Percentiles rank a stretch among this genome's conserved stretches.
phyloP scores from a whole-genome alignment of 2,888 invertebrate species.

The Drosophila demipolita region DNA sequence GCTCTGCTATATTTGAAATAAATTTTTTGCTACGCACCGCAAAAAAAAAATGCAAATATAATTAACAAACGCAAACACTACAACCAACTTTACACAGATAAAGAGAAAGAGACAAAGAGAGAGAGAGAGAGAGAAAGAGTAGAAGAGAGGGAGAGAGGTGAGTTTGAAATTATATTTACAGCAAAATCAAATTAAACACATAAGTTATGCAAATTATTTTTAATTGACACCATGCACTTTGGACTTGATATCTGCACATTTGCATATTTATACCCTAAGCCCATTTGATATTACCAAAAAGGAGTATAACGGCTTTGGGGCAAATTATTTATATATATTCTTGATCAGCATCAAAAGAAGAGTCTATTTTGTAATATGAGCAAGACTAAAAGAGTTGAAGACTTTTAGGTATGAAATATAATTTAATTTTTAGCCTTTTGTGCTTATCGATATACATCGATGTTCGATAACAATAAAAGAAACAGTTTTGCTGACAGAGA shows the following conservation, averaged over 20 bases:
- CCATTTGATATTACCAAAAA: neutral
- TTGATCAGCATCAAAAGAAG: neutral
- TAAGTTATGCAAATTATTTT: conserved; percentile 30
- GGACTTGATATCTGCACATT: neutral
- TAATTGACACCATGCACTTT: conserved; percentile 14
- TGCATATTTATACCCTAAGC: neutral
- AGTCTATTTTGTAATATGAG: too few relatives aligned
- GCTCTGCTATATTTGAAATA: conserved; percentile 56
- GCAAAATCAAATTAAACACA: conserved; percentile 9
- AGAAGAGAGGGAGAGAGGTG: neutral
- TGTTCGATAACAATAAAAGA: neutral
- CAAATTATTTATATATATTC: neutral
- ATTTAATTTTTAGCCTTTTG: neutral
- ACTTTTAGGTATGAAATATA: neutral
- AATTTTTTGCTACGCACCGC: conserved; percentile 15
- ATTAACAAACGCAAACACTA: conserved; percentile 57
- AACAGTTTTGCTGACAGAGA: neutral
- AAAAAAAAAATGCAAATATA: conserved; percentile 57
- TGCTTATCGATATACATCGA: neutral
- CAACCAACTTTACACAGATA: neutral
- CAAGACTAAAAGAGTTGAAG: neutral
- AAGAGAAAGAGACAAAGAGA: neutral
- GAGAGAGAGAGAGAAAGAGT: neutral
- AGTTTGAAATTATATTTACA: neutral
- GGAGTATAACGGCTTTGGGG: neutral